These are phyloP conservation scores for Orius insidiosus DNA, from an alignment of 1,140 invertebrate species.

Conservation along the genomic window DNA sequence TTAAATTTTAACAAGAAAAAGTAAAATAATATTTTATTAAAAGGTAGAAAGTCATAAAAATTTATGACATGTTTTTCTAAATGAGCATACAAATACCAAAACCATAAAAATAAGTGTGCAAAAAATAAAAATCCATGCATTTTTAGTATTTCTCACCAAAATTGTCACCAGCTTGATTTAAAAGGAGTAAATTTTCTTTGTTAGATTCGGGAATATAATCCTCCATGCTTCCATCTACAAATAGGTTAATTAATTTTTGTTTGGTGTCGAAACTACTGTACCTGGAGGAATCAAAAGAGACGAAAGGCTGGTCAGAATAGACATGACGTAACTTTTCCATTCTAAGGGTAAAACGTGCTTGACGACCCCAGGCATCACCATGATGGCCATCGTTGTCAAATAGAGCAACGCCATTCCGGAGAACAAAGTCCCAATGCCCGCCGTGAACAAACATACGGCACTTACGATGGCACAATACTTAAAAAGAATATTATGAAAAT, in stretches of 20 bases:
- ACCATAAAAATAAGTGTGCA: too few relatives aligned
- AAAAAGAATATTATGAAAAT: too few relatives aligned
- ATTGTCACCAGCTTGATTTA: conserved; percentile 9
- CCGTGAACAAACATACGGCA: conserved; percentile 1
- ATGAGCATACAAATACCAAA: too few relatives aligned
- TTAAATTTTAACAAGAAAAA: too few relatives aligned
- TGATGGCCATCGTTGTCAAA: background rate
- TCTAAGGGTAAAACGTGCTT: conserved; percentile 10
- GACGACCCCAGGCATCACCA: conserved; percentile 5
- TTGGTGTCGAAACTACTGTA: background rate
- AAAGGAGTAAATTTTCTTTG: conserved; percentile 11
- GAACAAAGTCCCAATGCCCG: conserved; percentile 5
- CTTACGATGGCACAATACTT: conserved; percentile 10
- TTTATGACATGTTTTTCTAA: too few relatives aligned
- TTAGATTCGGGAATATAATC: conserved; percentile 12
- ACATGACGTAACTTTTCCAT: background rate
- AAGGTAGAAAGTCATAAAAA: too few relatives aligned
- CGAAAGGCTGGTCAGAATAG: conserved; percentile 1
- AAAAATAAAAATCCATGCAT: too few relatives aligned
- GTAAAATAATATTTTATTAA: too few relatives aligned
- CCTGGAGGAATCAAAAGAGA: conserved; percentile 9
- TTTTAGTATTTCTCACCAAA: background rate
- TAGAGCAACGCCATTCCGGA: conserved; percentile 10
- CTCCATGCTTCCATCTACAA: conserved; percentile 8
- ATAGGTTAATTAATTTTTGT: background rate